These are phyloP conservation scores for Drosophila robusta DNA, from an alignment of 2,888 invertebrate genomes.

Conservation along the genomic window DNA sequence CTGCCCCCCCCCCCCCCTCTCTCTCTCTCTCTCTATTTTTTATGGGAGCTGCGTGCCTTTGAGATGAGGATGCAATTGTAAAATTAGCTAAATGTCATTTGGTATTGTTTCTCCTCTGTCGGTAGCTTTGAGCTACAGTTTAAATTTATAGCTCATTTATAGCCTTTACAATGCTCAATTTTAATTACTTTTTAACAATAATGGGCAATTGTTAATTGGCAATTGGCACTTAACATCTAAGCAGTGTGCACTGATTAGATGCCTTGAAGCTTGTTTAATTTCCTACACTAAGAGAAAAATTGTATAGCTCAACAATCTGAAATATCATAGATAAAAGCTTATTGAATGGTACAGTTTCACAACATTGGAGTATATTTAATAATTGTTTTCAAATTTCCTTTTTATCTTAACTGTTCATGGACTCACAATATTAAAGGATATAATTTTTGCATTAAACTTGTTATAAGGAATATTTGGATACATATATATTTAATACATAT, in stretches of 20 bases:
- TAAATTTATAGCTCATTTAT: conserved; percentile 23
- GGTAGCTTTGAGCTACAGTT: conserved; percentile 5
- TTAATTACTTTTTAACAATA: conserved; percentile 40
- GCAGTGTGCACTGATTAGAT: conserved; percentile 11
- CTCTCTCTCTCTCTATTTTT: conserved; percentile 17
- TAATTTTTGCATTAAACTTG: too few relatives aligned
- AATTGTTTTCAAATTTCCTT: too few relatives aligned
- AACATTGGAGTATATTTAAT: too few relatives aligned
- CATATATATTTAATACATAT: too few relatives aligned
- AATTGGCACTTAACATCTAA: conserved; percentile 19
- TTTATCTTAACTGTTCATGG: too few relatives aligned
- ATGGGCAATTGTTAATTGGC: conserved; percentile 20
- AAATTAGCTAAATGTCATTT: conserved; percentile 34
- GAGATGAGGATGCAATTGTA: conserved; percentile 47
- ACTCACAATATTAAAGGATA: too few relatives aligned
- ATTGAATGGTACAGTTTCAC: too few relatives aligned
- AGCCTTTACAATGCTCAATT: conserved; percentile 3
- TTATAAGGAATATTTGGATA: too few relatives aligned
- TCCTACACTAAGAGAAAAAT: conserved; percentile 15
- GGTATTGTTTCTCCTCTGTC: conserved; percentile 10
- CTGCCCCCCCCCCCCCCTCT: too few relatives aligned
- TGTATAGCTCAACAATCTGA: too few relatives aligned
- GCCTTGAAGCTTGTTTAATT: conserved; percentile 20
- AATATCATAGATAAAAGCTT: too few relatives aligned
- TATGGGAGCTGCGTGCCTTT: conserved; percentile 38